Evolutionary conservation across 2,888 invertebrate species (phyloP).

Genomic region (Lymantria dispar): DNA sequence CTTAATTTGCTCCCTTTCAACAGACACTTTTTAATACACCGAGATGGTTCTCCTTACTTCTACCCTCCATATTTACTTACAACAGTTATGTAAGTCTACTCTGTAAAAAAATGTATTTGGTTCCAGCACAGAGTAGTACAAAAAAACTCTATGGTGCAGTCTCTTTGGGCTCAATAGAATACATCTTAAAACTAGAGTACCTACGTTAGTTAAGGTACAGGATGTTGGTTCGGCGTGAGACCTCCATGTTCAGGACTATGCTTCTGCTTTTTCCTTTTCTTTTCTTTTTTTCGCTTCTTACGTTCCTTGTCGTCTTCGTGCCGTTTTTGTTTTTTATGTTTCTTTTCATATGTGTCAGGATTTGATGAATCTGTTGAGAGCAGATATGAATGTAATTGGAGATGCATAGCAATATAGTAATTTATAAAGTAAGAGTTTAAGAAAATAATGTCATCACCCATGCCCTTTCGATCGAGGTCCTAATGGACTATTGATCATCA

Average conservation of each 20-base stretch:
- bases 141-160: conserved; percentile 27
- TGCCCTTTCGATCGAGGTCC: too few relatives aligned
- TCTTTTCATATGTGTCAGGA: conserved; percentile 95
- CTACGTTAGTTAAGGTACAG: conserved; percentile 45
- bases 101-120: conserved; percentile 12
- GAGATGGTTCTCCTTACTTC: too few relatives aligned
- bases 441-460: too few relatives aligned
- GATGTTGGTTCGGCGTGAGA: conserved; percentile 76
- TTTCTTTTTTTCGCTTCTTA: conserved; percentile 97
- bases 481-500: background rate
- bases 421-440: background rate
- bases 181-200: conserved; percentile 24
- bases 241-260: conserved; percentile 94
- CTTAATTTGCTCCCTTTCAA: too few relatives aligned
- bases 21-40: too few relatives aligned
- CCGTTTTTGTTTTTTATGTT: conserved; percentile 96
- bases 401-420: background rate
- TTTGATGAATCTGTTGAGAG: conserved; percentile 82
- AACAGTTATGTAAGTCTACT: too few relatives aligned
- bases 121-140: conserved; percentile 11
- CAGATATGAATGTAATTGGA: too few relatives aligned
- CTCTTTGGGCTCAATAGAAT: conserved; percentile 56
- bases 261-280: conserved; percentile 96
- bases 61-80: too few relatives aligned
- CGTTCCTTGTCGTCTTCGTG: conserved; percentile 97